These are phyloP conservation scores for Bufotes viridis DNA, from an alignment of 2,797 vertebrate genomes.

Conservation along the genomic window DNA sequence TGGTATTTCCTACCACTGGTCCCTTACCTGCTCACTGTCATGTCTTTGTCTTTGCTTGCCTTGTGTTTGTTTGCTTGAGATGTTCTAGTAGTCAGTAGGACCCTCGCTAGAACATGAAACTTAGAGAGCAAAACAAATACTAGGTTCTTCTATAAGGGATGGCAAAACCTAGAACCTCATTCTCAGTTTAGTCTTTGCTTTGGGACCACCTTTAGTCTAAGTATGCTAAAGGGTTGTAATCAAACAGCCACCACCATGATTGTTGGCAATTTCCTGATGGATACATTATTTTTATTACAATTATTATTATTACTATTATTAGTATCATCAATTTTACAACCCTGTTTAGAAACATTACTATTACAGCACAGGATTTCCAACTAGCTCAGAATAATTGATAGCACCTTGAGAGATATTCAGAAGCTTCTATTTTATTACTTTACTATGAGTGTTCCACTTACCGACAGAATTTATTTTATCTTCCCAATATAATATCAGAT, in stretches of 20 bases:
- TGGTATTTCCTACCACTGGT: too few species aligned
- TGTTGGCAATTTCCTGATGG: neutral
- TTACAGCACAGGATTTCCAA: neutral
- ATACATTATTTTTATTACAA: neutral
- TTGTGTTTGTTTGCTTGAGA: too few species aligned
- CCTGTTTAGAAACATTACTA: neutral
- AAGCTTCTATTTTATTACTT: neutral
- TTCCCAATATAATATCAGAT: slow-evolving; percentile 27
- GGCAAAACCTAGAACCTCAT: too few species aligned
- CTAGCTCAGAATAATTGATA: neutral
- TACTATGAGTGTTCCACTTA: slow-evolving; percentile 25
- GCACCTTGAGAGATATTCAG: neutral
- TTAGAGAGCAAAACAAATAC: too few species aligned
- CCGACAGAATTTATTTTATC: slow-evolving; percentile 45
- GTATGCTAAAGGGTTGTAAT: too few species aligned
- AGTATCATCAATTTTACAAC: neutral
- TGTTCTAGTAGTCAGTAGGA: too few species aligned
- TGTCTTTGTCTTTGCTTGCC: too few species aligned
- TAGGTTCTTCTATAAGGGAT: too few species aligned
- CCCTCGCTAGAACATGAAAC: too few species aligned
- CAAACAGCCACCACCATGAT: neutral
- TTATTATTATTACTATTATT: neutral
- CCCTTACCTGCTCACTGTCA: too few species aligned
- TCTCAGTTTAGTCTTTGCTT: neutral
- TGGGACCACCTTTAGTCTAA: neutral